Percentiles rank a stretch among this genome's conserved stretches.
Conservation (phyloP, 37 sponge, comb jelly and placozoan genomes). For the Dysidea cf. avara region DNA sequence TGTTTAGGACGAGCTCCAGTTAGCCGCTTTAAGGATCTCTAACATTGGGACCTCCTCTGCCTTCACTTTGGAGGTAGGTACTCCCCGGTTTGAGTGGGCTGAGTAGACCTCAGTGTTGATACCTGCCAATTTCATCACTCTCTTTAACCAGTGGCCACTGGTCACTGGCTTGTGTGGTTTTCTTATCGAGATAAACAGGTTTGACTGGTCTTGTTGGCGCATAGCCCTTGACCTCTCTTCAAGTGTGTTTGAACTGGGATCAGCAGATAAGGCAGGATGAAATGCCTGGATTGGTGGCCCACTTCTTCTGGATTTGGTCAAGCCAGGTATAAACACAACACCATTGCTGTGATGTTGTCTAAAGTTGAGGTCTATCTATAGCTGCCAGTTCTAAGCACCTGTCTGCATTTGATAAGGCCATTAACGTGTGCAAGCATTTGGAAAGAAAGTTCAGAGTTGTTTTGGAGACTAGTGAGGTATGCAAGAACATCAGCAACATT, state of each 20-base stretch:
- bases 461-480: background rate
- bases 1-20: constrained; percentile 18
- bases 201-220: background rate
- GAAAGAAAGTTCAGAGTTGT: no score
- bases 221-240: background rate
- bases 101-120: constrained; percentile 30
- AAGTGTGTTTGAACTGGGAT: no score
- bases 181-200: constrained; percentile 19
- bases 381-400: constrained; percentile 15
- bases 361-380: background rate
- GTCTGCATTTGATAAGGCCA: constrained; percentile 25
- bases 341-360: background rate
- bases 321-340: constrained; percentile 1
- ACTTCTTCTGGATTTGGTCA: no score
- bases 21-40: constrained; percentile 37
- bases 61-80: constrained; percentile 14
- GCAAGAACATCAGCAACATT: constrained; percentile 15
- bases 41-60: constrained; percentile 16
- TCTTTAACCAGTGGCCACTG: constrained; percentile 28
- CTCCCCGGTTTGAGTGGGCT: constrained; percentile 35
- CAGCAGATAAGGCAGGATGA: constrained; percentile 16
- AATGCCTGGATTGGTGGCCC: constrained; percentile 2
- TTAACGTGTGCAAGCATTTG: background rate
- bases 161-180: constrained; percentile 25
- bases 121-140: constrained; percentile 13